Conservation (phyloP, 2,888 invertebrate species). For the Podabrus alpinus region DNA sequence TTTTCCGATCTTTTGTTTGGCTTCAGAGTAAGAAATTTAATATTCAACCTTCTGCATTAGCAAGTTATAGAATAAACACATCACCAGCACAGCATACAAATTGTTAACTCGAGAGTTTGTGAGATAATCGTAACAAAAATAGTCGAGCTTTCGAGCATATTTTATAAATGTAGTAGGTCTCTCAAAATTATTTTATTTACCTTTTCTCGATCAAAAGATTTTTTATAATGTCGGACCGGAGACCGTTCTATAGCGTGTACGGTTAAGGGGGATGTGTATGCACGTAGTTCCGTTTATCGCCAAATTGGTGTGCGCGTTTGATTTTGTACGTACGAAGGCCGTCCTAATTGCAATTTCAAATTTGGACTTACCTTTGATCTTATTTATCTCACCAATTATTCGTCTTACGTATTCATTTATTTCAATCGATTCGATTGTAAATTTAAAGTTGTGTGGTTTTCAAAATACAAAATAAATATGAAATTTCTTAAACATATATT, state of each 20-base stretch:
- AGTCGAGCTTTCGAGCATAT: not conserved
- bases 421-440: not conserved
- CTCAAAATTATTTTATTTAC: not conserved
- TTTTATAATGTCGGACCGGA: no score
- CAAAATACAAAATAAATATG: not conserved
- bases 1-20: not conserved
- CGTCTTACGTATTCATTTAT: not conserved
- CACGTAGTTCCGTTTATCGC: no score
- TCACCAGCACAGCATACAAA: not conserved
- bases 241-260: no score
- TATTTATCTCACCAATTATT: not conserved
- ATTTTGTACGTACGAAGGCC: not conserved
- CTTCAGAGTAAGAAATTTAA: not conserved
- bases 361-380: not conserved
- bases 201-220: not conserved
- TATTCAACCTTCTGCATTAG: not conserved
- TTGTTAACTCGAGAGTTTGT: not conserved
- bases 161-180: no score
- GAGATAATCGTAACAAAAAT: not conserved
- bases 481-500: not conserved
- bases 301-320: no score
- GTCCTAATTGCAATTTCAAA: not conserved
- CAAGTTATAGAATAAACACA: not conserved
- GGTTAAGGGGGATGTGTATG: no score
- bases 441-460: not conserved